Conservation (phyloP, 35 echinoderm and acorn worm species). For the Holothuria glaberrima region DNA sequence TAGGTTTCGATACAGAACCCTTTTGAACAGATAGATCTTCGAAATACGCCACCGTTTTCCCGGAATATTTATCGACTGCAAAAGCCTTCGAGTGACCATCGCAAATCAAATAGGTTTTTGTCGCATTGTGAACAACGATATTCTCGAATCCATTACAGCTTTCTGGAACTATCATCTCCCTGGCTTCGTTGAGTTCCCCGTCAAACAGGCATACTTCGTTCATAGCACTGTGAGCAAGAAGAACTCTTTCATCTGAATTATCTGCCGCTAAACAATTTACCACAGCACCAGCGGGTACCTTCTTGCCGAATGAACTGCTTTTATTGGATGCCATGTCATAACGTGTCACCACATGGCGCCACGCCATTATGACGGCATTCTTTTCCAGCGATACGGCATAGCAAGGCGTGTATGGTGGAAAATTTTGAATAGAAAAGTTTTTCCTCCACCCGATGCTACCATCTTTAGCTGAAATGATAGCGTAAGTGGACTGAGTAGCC, state of each 20-base stretch:
- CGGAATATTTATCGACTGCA: conserved; percentile 20
- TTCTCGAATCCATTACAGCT: neutral
- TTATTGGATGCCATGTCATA: conserved; percentile 6
- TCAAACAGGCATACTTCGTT: conserved; percentile 41
- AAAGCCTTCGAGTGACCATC: conserved; percentile 17
- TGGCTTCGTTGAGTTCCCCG: conserved; percentile 20
- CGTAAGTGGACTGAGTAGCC: conserved; percentile 28
- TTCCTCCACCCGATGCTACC: conserved; percentile 49
- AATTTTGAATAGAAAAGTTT: conserved; percentile 48
- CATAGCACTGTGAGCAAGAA: conserved; percentile 9
- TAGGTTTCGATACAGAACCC: neutral
- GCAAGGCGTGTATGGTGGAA: conserved; percentile 39
- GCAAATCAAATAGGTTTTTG: conserved; percentile 13
- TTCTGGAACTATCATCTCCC: conserved; percentile 14
- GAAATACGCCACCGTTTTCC: neutral
- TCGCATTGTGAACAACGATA: neutral
- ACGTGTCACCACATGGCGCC: conserved; percentile 24
- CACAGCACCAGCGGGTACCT: neutral
- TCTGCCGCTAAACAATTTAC: conserved; percentile 14
- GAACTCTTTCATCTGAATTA: conserved; percentile 6
- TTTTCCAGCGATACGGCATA: conserved; percentile 27
- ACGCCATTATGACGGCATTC: conserved; percentile 32
- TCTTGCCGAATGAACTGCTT: conserved; percentile 22
- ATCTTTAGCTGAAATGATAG: conserved; percentile 43
- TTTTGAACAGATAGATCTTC: neutral